Evolutionary conservation across 2,113 vertebrate genomes (phyloP), one percentile per base, ranked within the genome.

Genomic region (Potamarius usumacintae): DNA sequence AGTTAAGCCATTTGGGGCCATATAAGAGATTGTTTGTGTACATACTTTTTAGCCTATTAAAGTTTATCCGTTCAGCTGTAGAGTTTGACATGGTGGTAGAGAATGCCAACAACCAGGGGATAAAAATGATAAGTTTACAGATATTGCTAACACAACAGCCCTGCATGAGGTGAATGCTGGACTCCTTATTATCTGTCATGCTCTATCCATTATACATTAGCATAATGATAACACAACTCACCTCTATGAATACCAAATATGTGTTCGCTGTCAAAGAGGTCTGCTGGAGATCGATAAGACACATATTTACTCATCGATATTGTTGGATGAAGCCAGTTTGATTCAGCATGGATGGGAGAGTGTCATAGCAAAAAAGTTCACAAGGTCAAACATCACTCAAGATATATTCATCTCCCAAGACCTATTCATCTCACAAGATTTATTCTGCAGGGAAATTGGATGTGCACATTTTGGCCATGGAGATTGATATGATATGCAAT

Each of bases 271-370:
- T 93, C 81, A 91, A 89, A 89, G 90, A 90, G 92, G 92, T 92
- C 93, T 92, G 92, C 90, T 85, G 52, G 84, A 88, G 92, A 94
- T 94, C 94, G 90, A 95, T 94, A 94, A 92, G 89, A 89, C 93
- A 95, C 93, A 95, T 95, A 95, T 94, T 93, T 93, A 94, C 93
- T 92, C 93, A 94, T 95, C 91, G 91, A 91, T 92, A 92, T 92
- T 90, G 92, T 90, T 88, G 90, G 57, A 89, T 91, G 90, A 92
- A 93, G 90, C 91, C 85, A 88, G 89, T 91, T 92, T 92, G 92
- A 89, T 93, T 88, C 90, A 91, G 90, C 90, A 82, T 62, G 50
- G 84, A 80, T 57, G 5, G 52, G 27, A 84, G 42, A 53, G 71
- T 52, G 83, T 48, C 55, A 63, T 65, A 30, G 72, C 62, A 62